Evolutionary conservation across 2,113 vertebrate species (phyloP).

Genomic region (Aleadryas rufinucha): DNA sequence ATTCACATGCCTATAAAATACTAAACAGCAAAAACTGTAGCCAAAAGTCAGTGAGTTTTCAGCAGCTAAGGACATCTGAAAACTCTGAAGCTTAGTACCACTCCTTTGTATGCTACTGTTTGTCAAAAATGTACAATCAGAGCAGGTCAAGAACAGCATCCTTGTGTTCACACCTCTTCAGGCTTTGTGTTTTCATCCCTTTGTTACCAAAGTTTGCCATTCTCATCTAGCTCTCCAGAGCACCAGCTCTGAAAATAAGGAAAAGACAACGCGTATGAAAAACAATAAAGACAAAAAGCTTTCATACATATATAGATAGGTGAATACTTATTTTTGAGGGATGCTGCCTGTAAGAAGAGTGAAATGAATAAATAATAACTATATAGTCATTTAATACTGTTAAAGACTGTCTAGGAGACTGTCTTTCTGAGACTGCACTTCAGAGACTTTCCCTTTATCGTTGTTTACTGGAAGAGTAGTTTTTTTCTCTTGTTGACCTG

Average conservation of each 20-base stretch:
- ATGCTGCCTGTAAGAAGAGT: not conserved
- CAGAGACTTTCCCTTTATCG: not conserved
- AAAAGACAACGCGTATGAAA: not conserved
- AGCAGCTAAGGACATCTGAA: not conserved
- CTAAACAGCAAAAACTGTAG: not conserved
- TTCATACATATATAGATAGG: not conserved
- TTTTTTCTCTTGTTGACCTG: not conserved
- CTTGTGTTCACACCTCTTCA: not conserved
- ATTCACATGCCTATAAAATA: not conserved
- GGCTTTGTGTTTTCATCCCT: not conserved
- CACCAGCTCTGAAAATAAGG: not conserved
- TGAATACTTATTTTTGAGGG: not conserved
- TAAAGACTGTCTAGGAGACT: not conserved
- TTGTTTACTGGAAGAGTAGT: constrained; percentile 3
- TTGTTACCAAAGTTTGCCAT: not conserved
- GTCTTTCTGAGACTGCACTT: not conserved
- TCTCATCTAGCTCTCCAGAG: not conserved
- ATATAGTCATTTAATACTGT: not conserved
- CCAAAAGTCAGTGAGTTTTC: not conserved
- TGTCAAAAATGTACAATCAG: not conserved
- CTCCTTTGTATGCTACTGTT: not conserved
- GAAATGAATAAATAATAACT: constrained; percentile 48
- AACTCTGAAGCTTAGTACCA: not conserved
- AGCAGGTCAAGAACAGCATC: not conserved
- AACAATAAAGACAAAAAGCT: not conserved